These are phyloP conservation scores for Hycleus cichorii DNA, from an alignment of 1,140 invertebrate species.

Conservation along the genomic window DNA sequence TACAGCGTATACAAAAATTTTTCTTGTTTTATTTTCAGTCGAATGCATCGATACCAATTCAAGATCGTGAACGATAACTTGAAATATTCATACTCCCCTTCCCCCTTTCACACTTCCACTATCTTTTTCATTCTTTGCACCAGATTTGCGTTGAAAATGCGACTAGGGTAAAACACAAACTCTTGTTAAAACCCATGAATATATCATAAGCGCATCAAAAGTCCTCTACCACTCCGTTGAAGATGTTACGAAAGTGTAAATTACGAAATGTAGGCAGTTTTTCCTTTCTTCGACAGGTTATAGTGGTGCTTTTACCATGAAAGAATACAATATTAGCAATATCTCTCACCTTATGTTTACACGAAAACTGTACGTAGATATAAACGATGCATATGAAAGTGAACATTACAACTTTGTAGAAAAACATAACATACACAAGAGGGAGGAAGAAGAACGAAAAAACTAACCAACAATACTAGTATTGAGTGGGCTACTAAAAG, in stretches of 20 bases:
- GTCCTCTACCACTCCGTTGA: neutral
- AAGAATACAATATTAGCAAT: constrained; percentile 12
- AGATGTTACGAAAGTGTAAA: constrained; percentile 12
- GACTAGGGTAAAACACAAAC: constrained; percentile 7
- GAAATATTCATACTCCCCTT: constrained; percentile 6
- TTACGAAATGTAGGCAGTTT: constrained; percentile 8
- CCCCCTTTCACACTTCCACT: too few species aligned
- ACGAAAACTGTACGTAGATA: constrained; percentile 4
- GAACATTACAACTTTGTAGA: too few species aligned
- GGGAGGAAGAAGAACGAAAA: neutral
- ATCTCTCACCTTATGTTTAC: constrained; percentile 1
- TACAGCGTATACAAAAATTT: too few species aligned
- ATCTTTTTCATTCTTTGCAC: neutral
- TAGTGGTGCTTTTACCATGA: constrained; percentile 11
- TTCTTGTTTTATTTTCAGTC: too few species aligned
- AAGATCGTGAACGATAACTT: constrained; percentile 2
- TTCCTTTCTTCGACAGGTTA: neutral
- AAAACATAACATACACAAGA: too few species aligned
- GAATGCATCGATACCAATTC: too few species aligned
- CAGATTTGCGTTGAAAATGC: constrained; percentile 4
- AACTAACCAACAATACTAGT: neutral
- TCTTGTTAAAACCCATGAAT: constrained; percentile 14
- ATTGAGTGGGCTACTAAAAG: constrained; percentile 33
- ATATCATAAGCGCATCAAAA: constrained; percentile 12
- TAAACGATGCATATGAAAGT: constrained; percentile 2